These are phyloP conservation scores for Pollicipes pollicipes DNA, from an alignment of 1,140 invertebrate genomes.

Conservation along the genomic window DNA sequence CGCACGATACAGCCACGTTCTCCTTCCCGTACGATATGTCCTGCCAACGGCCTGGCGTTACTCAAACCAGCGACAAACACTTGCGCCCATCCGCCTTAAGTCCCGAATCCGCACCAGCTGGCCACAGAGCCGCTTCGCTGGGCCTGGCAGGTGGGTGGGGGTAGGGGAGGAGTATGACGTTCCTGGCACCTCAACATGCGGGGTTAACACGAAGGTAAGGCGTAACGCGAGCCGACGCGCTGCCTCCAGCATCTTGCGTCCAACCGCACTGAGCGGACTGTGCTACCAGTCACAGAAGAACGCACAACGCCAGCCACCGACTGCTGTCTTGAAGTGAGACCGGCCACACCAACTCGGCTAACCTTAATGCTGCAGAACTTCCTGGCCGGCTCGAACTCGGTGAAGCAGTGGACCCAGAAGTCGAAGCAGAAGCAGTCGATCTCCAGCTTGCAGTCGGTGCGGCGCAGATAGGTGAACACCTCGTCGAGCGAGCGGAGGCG, in stretches of 20 bases:
- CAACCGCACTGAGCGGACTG: too few relatives aligned
- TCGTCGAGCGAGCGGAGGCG: constrained; percentile 59
- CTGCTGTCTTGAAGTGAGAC: background rate
- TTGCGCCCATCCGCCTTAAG: too few relatives aligned
- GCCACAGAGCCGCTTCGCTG: too few relatives aligned
- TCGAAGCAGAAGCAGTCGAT: constrained; percentile 84
- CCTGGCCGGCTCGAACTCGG: constrained; percentile 46
- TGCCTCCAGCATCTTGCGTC: too few relatives aligned
- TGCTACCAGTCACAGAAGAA: background rate
- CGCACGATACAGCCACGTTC: constrained; percentile 67
- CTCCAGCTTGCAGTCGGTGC: constrained; percentile 49
- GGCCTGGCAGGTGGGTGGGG: too few relatives aligned
- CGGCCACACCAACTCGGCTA: constrained; percentile 30
- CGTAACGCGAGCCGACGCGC: too few relatives aligned
- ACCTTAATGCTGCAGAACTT: constrained; percentile 21
- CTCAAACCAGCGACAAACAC: background rate
- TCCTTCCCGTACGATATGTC: constrained; percentile 64
- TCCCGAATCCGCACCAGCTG: too few relatives aligned
- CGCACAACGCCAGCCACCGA: background rate
- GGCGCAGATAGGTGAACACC: constrained; percentile 52
- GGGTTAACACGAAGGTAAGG: too few relatives aligned
- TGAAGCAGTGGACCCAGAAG: constrained; percentile 51
- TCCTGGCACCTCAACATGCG: too few relatives aligned
- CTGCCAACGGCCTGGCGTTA: too few relatives aligned
- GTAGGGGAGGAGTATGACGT: too few relatives aligned